These are phyloP conservation scores for Girardinichthys multiradiatus DNA, from an alignment of 2,113 vertebrate species.

Conservation along the genomic window DNA sequence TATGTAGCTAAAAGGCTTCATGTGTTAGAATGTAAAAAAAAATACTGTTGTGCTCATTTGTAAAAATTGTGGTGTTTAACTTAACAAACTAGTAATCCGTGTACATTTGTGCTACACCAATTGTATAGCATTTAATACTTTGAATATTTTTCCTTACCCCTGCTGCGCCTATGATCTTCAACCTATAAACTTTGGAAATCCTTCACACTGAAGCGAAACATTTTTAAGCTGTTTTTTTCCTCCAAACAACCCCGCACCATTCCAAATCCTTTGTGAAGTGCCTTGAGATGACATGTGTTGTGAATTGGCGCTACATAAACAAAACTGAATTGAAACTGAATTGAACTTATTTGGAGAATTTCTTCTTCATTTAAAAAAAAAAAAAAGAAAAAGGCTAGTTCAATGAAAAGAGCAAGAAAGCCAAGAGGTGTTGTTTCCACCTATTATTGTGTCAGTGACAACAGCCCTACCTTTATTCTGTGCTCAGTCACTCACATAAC, in stretches of 20 bases:
- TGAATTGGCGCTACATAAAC: too few relatives aligned
- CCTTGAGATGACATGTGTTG: too few relatives aligned
- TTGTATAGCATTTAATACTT: background rate
- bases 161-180: background rate
- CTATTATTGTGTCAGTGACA: background rate
- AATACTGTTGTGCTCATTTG: too few relatives aligned
- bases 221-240: background rate
- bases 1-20: too few relatives aligned
- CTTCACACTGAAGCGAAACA: background rate
- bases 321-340: too few relatives aligned
- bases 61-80: background rate
- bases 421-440: background rate
- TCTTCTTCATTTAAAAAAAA: background rate
- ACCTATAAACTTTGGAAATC: background rate
- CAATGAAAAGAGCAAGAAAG: background rate
- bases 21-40: too few relatives aligned
- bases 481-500: background rate
- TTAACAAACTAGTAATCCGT: background rate
- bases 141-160: background rate
- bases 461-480: background rate
- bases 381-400: background rate
- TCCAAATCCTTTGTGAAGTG: too few relatives aligned
- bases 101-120: background rate
- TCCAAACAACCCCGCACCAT: too few relatives aligned
- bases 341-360: background rate